phyloP scores from a whole-genome alignment of 2,113 vertebrate genomes.

The Recurvirostra avosetta region DNA sequence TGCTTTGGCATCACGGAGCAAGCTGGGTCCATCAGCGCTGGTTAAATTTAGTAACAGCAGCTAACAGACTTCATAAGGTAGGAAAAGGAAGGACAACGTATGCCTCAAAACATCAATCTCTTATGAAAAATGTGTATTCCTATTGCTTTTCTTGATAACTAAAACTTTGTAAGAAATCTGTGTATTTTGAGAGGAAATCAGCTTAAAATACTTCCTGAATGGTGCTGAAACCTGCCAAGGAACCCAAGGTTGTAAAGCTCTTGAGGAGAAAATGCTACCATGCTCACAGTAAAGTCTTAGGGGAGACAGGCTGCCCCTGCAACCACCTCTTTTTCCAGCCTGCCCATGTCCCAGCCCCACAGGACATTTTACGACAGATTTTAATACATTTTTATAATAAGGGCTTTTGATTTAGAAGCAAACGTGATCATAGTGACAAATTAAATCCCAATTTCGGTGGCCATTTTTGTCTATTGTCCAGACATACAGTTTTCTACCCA shows the following conservation, averaged over 20 bases:
- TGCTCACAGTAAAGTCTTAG: not conserved
- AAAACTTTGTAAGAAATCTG: not conserved
- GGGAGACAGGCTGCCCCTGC: not conserved
- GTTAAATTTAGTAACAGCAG: not conserved
- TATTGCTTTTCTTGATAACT: not conserved
- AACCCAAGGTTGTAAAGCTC: not conserved
- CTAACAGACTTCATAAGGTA: not conserved
- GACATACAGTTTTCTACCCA: not conserved
- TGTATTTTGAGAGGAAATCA: not conserved
- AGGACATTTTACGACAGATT: not conserved
- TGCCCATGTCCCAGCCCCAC: too few species aligned
- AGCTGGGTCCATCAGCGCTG: not conserved
- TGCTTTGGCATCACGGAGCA: not conserved
- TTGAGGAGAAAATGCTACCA: not conserved
- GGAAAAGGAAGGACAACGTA: not conserved
- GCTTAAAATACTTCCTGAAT: not conserved
- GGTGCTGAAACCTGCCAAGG: not conserved
- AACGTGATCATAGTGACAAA: not conserved
- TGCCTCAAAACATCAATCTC: not conserved
- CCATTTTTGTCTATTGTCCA: not conserved
- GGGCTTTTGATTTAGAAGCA: not conserved
- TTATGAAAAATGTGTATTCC: not conserved
- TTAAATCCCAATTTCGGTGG: not conserved
- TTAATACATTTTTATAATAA: not conserved
- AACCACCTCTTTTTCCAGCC: not conserved